Percentiles rank a stretch among this genome's conserved stretches.
These are phyloP conservation scores for Holacanthus passer DNA, from an alignment of 2,113 vertebrate genomes.

Conservation along the genomic window DNA sequence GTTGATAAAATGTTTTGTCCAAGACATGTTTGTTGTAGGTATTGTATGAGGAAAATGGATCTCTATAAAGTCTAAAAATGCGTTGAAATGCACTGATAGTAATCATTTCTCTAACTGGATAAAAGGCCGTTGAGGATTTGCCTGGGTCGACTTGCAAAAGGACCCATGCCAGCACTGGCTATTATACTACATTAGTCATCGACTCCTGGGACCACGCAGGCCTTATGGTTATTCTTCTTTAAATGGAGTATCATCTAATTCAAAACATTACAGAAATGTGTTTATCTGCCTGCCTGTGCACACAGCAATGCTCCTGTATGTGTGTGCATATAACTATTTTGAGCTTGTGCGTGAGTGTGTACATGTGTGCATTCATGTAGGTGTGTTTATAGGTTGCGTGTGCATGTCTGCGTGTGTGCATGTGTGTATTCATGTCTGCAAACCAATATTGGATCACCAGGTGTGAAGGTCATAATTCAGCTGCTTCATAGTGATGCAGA, in stretches of 20 bases:
- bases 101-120: slow-evolving; percentile 63
- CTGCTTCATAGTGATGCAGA: slow-evolving; percentile 70
- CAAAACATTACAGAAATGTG: slow-evolving; percentile 52
- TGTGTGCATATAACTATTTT: slow-evolving; percentile 1
- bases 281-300: slow-evolving; percentile 37
- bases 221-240: slow-evolving; percentile 66
- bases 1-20: slow-evolving; percentile 8
- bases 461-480: slow-evolving; percentile 72
- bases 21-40: not conserved
- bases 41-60: slow-evolving; percentile 32
- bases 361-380: not conserved
- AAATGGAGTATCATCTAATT: slow-evolving; percentile 62
- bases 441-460: slow-evolving; percentile 52
- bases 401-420: not conserved
- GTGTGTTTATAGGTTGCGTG: not conserved
- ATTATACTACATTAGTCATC: slow-evolving; percentile 79
- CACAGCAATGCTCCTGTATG: not conserved
- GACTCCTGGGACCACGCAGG: slow-evolving; percentile 58
- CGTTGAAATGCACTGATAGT: slow-evolving; percentile 50
- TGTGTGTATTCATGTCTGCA: slow-evolving; percentile 27
- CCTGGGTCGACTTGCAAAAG: slow-evolving; percentile 73
- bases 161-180: slow-evolving; percentile 73
- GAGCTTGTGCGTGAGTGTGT: not conserved
- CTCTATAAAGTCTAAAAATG: slow-evolving; percentile 36
- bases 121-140: slow-evolving; percentile 67